Conservation (phyloP, 2,113 vertebrate species). For the Elephantulus edwardii region DNA sequence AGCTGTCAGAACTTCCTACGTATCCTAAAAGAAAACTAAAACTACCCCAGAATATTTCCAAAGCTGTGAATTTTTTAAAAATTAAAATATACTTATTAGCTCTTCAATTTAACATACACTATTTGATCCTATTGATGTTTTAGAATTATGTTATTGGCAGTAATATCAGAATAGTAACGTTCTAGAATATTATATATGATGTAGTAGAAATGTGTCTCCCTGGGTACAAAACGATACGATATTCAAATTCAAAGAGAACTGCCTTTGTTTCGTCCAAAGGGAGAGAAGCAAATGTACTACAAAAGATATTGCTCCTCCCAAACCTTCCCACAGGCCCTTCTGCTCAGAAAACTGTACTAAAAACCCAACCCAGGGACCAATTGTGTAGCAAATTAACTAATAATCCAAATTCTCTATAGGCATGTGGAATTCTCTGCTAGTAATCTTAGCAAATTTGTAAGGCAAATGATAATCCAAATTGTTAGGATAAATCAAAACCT, state of each 20-base stretch:
- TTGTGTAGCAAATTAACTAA: fast-evolving
- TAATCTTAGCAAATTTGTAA: too few relatives aligned
- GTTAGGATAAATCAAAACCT: not conserved
- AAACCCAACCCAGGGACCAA: not conserved
- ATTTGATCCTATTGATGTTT: not conserved
- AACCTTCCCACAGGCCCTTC: not conserved
- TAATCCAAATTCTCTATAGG: not conserved
- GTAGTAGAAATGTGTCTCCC: not conserved
- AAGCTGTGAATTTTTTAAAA: too few relatives aligned
- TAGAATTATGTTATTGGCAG: not conserved
- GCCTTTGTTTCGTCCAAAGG: not conserved
- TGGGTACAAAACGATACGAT: not conserved
- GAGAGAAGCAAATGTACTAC: not conserved
- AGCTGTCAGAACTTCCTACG: too few relatives aligned
- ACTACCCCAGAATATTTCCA: too few relatives aligned
- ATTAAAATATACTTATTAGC: not conserved
- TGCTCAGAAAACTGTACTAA: too few relatives aligned
- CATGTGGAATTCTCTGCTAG: too few relatives aligned
- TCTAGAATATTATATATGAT: not conserved
- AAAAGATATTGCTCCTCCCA: not conserved
- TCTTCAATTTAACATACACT: not conserved
- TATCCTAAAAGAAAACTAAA: too few relatives aligned
- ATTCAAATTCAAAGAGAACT: not conserved
- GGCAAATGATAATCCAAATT: too few relatives aligned
- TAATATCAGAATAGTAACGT: not conserved